Base-by-base conservation (phyloP, 2,113 vertebrate species). In the Apteryx owenii region DNA sequence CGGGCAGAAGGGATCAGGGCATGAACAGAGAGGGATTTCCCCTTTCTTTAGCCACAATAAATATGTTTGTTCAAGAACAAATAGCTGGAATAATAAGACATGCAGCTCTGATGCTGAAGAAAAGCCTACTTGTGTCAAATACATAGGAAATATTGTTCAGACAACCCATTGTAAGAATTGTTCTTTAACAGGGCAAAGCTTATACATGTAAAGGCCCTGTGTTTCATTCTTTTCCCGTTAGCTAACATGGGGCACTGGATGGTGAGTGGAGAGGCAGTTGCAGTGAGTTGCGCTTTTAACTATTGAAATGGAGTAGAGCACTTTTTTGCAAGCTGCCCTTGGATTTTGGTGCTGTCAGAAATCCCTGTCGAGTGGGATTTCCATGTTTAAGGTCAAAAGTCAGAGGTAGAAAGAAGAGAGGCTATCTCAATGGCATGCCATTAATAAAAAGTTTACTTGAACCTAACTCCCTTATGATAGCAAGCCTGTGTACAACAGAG, bases 1-100 rank as follows among this genome's bases (percentile, higher is more conserved):
- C 78, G 87, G 75, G 90, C 78, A 89, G 62, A 80, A 69, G 12
- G 18, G 21, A 91, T 40, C 38, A 85, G 65, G 56, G 28, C 82
- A 65, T n/a, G 62, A 88, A n/a, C 38, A 83, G 58, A 61, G 33
- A 73, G 40, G 78, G 60, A 69, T 88, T 95, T 96, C 85, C 85
- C 76, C 38, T 92, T 86, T 78, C 83, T 38, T 90, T 70, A 71
- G 58, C 72, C 72, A 66, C 79, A 88, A 50, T 82, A 88, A 88
- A 89, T 94, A 69, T 58, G 29, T 93, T 93, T 80, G 70, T 82
- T 96, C 58, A 94, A 88, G 64, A 90, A 22, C 66, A 94, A 90
- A 73, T 65, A 62, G 71, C 85, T 77, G 66, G 58, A 91, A 77
- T 65, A 62, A 91, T 69, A 86, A 70, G 73, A 54, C 6, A 2